A percentile compares a stretch with the other conserved stretches of the same genome.
Conservation (phyloP, 2,797 vertebrate genomes). For the Pseudocheirus occidentalis region DNA sequence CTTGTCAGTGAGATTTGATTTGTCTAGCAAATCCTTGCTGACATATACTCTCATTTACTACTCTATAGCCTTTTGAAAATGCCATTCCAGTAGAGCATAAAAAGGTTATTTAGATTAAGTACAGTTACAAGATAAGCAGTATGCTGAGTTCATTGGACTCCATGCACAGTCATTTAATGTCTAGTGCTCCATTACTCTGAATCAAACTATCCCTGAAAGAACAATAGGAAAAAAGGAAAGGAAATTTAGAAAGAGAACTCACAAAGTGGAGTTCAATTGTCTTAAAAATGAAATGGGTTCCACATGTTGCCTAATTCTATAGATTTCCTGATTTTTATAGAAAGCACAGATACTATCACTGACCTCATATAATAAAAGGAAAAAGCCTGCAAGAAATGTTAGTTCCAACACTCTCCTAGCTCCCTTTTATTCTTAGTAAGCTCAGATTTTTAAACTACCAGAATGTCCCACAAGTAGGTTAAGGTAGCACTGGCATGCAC, state of each 20-base stretch:
- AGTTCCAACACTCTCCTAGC: constrained; percentile 54
- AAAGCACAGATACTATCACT: constrained; percentile 69
- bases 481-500: constrained; percentile 65
- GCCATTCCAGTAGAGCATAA: constrained; percentile 86
- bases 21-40: constrained; percentile 87
- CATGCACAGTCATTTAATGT: constrained; percentile 83
- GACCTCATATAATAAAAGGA: constrained; percentile 68
- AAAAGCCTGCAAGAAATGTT: constrained; percentile 67
- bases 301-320: constrained; percentile 77
- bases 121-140: constrained; percentile 85
- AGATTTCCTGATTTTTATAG: constrained; percentile 78
- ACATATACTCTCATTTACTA: constrained; percentile 85
- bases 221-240: constrained; percentile 65
- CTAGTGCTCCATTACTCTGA: constrained; percentile 82
- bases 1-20: constrained; percentile 86
- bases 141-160: constrained; percentile 85
- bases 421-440: constrained; percentile 72
- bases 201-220: constrained; percentile 80
- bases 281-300: constrained; percentile 71
- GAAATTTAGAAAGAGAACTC: constrained; percentile 74
- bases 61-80: constrained; percentile 88
- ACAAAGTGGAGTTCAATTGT: constrained; percentile 73
- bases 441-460: constrained; percentile 71
- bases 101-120: constrained; percentile 89
- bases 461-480: constrained; percentile 74